phyloP scores from a whole-genome alignment of 2,797 vertebrate genomes.

The Acestrorhynchus altus region DNA sequence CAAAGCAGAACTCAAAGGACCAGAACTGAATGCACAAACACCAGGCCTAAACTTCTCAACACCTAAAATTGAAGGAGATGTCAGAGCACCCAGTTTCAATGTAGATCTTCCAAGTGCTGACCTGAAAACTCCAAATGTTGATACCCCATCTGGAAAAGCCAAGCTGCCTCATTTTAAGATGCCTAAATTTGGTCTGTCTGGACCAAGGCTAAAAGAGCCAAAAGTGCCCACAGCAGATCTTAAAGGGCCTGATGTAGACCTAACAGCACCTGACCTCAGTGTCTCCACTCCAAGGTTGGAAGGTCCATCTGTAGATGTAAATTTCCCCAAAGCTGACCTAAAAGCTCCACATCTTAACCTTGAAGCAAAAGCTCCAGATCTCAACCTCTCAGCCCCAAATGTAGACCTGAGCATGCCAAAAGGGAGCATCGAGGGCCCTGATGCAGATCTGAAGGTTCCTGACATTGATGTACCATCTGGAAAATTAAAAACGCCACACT shows the following conservation, averaged over 20 bases:
- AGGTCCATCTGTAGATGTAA: slow-evolving; percentile 29
- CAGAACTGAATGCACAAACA: slow-evolving; percentile 18
- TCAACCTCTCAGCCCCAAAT: slow-evolving; percentile 65
- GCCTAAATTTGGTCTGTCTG: slow-evolving; percentile 42
- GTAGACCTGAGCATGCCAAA: slow-evolving; percentile 61
- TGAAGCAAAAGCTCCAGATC: slow-evolving; percentile 53
- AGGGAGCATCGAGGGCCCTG: slow-evolving; percentile 53
- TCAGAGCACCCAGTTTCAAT: slow-evolving; percentile 42
- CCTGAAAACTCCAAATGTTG: slow-evolving; percentile 53
- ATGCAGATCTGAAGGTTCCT: slow-evolving; percentile 50
- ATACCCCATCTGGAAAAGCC: slow-evolving; percentile 37
- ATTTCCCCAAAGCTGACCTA: slow-evolving; percentile 43
- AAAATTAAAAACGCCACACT: slow-evolving; percentile 65
- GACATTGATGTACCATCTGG: slow-evolving; percentile 63
- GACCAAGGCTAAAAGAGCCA: slow-evolving; percentile 58
- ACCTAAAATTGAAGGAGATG: slow-evolving; percentile 47
- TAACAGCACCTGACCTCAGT: slow-evolving; percentile 37
- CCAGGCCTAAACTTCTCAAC: slow-evolving; percentile 44
- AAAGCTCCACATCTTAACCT: slow-evolving; percentile 31
- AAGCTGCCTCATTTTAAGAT: slow-evolving; percentile 44
- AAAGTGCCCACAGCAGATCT: slow-evolving; percentile 53
- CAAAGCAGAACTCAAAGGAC: slow-evolving; percentile 27
- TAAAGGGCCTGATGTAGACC: slow-evolving; percentile 25
- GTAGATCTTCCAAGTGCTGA: slow-evolving; percentile 46
- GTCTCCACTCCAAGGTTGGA: slow-evolving; percentile 34